Conservation (phyloP, 2,113 vertebrate species). For the Crotalus tigris region DNA sequence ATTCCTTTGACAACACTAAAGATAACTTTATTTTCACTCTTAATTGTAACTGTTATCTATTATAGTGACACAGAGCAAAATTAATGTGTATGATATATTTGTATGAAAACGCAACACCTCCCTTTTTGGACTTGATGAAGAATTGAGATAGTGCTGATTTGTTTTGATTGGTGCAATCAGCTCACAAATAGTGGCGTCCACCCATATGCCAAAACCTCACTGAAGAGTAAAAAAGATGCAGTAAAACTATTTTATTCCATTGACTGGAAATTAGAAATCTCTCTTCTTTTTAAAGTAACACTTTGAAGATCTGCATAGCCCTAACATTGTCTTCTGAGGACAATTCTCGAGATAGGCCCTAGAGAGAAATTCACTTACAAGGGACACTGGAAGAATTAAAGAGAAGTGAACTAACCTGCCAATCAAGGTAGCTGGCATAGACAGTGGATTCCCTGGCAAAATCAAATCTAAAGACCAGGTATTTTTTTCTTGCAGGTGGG, state of each 20-base stretch:
- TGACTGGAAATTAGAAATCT: not conserved
- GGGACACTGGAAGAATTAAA: not conserved
- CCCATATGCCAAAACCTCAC: not conserved
- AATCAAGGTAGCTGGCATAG: not conserved
- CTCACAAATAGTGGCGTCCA: not conserved
- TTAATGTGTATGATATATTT: not conserved
- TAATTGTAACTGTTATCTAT: not conserved
- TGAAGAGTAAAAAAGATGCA: not conserved
- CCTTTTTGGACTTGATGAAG: not conserved
- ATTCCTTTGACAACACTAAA: not conserved
- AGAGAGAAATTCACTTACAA: not conserved
- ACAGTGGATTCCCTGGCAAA: not conserved
- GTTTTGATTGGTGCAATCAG: not conserved
- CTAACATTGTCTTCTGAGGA: not conserved
- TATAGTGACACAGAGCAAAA: not conserved
- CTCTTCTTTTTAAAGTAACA: not conserved
- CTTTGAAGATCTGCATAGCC: not conserved
- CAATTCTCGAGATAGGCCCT: not conserved
- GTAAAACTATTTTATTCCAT: not conserved
- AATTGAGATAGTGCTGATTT: not conserved
- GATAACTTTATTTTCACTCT: not conserved
- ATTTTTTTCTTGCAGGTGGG: not conserved
- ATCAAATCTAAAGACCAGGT: not conserved
- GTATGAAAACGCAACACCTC: not conserved
- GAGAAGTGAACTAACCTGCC: not conserved